These are phyloP conservation scores for Cephalotes varians DNA, from an alignment of 2,888 invertebrate species.

Conservation along the genomic window DNA sequence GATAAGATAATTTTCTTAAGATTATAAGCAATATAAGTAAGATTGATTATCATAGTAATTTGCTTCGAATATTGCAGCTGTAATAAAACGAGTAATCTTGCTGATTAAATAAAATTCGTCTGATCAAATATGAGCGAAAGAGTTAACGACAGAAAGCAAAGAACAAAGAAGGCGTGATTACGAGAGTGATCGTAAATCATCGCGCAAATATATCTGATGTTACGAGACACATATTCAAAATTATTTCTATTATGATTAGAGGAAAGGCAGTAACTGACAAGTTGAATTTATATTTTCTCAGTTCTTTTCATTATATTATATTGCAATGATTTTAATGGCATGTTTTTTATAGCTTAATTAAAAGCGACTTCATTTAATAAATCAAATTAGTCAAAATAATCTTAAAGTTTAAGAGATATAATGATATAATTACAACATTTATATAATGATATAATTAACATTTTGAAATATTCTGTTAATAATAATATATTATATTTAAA, in stretches of 20 bases:
- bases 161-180: conserved; percentile 52
- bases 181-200: conserved; percentile 62
- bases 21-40: neutral
- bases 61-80: neutral
- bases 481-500: neutral
- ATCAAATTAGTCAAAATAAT: neutral
- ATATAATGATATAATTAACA: no score
- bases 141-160: conserved; percentile 11
- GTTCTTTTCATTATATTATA: neutral
- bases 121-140: conserved; percentile 27
- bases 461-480: neutral
- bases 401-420: neutral
- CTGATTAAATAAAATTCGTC: conserved; percentile 30
- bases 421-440: no score
- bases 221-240: conserved; percentile 7
- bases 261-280: conserved; percentile 43
- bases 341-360: neutral
- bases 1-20: neutral
- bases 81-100: conserved; percentile 22
- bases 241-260: conserved; percentile 31
- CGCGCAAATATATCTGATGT: conserved; percentile 19
- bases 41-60: conserved; percentile 13
- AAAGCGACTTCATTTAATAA: neutral
- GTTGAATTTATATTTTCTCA: neutral
- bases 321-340: neutral